Base-by-base conservation (phyloP, 2,113 vertebrate species). In the Tylochromis polylepis region DNA sequence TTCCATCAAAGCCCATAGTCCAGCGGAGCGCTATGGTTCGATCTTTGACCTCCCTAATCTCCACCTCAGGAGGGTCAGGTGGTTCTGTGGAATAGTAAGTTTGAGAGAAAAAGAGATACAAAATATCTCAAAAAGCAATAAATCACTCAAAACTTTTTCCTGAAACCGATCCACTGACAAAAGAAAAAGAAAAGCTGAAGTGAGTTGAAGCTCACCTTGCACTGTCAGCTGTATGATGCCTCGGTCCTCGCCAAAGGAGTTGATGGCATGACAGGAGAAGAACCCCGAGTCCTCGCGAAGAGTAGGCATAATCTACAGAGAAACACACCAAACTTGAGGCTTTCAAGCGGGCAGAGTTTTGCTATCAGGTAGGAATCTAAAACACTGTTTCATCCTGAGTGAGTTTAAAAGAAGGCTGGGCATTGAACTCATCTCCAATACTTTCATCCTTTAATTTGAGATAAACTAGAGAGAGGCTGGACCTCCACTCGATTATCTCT, bases 1-100 rank as follows among this genome's bases (percentile, higher is more conserved):
- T 99, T 62, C 99, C 99, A 1, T 99, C 99, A 2, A 99, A 99
- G 29, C 98, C 98, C 98, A 99, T 99, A 29, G 98, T 99, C 99
- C 99, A 99, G 75, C 98, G 96, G 59, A 99, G 97, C 10, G 99
- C 98, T 79, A 99, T 99, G 31, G 98, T 99, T 22, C 98, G 97
- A 2, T 99, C 98, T 91, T 97, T 97, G 46, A 99, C 99, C 11
- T 99, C 98, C 77, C 98, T 96, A 88, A 99, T 99, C 95, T 99
- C 99, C 6, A 99, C 98, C 92, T 98, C 98, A 0, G 98, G 98
- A 51, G 98, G 98, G 88, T 99, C 99, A 0, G 99, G 99, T 22
- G 99, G 98, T 85, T 99, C 99, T 98, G 96, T 8, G 51, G 46
- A 49, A 36, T 82, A 82, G 15, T 43, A 72, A 20, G 24, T 65